phyloP scores from a whole-genome alignment of 2,888 invertebrate species.

The Watsonalla cultraria region DNA sequence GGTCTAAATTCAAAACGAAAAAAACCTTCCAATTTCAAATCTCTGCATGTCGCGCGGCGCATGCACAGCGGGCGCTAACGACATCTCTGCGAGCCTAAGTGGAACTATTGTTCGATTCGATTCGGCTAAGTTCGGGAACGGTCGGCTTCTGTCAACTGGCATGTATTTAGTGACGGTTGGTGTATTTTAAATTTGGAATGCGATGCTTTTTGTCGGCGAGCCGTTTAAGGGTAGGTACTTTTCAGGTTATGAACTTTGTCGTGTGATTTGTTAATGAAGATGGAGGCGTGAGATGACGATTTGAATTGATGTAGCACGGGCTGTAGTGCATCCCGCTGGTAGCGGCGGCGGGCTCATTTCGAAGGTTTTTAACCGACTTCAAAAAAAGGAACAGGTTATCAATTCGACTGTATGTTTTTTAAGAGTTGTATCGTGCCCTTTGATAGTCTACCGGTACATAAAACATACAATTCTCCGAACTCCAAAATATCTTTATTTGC shows the following conservation, averaged over 20 bases:
- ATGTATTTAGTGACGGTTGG: constrained; percentile 65
- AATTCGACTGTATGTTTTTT: too few relatives aligned
- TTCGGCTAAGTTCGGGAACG: constrained; percentile 47
- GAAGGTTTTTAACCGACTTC: neutral
- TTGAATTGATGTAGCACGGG: neutral
- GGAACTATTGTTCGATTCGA: constrained; percentile 70
- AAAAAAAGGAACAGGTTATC: too few relatives aligned
- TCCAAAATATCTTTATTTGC: too few relatives aligned
- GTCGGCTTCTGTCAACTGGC: constrained; percentile 64
- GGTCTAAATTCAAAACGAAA: constrained; percentile 16
- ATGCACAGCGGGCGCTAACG: constrained; percentile 70
- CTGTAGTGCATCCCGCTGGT: neutral
- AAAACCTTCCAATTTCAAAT: constrained; percentile 50
- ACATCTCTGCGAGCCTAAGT: constrained; percentile 72
- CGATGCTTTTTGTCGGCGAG: constrained; percentile 45
- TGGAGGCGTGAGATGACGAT: constrained; percentile 1
- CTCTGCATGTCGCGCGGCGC: constrained; percentile 44
- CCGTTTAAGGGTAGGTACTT: constrained; percentile 13
- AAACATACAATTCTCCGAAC: too few relatives aligned
- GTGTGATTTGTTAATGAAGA: constrained; percentile 8
- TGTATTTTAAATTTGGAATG: constrained; percentile 65
- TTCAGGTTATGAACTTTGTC: constrained; percentile 16
- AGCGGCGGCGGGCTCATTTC: neutral
- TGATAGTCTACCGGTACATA: too few relatives aligned
- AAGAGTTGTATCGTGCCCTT: too few relatives aligned